Base-by-base conservation (phyloP, 1,140 invertebrate species). In the Drosophila punjabiensis region DNA sequence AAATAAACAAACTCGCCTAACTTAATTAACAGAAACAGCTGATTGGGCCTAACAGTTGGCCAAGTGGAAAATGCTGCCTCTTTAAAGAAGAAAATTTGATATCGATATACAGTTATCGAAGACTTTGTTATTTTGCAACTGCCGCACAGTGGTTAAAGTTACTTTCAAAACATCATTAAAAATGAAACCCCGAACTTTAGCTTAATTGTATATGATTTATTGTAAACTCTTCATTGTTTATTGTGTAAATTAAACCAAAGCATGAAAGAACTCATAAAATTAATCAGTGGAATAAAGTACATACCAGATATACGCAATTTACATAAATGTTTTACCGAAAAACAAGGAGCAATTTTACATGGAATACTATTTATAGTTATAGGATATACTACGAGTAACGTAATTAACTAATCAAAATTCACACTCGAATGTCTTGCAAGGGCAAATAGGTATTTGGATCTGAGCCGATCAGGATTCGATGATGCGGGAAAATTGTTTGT, bases 201-300 rank as follows among this genome's bases (percentile, higher is more conserved):
- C 43, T 67, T 70, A 76, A 55, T 48, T 59, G 41, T 52, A 13
- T 61, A 53, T 62, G 24, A 16, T 45, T 56, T 81, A 68, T 80
- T 77, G 55, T 69, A 62, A 70, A 79, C 78, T 79, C 68, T 67
- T 53, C 53, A 76, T 58, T 76, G 65, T 85, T 86, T 82, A 82
- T 79, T 82, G 45, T 66, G 64, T 70, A 87, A 82, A 76, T 58
- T 87, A 86, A 87, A 82, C 47, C 53, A 66, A 76, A 79, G 32
- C 48, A 80, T 86, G 62, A 71, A 58, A 53, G n/a, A 69, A 74
- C 13, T 65, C n/a, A 59, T 43, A 73, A 76, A 59, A 64, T 79
- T 52, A 76, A 78, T 79, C 20, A 47, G 47, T 69, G 53, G 45
- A 77, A 77, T 63, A 65, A 67, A 76, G 32, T 67, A 78, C 60